phyloP scores from a whole-genome alignment of 2,888 invertebrate species.

The Conistra vaccinii region DNA sequence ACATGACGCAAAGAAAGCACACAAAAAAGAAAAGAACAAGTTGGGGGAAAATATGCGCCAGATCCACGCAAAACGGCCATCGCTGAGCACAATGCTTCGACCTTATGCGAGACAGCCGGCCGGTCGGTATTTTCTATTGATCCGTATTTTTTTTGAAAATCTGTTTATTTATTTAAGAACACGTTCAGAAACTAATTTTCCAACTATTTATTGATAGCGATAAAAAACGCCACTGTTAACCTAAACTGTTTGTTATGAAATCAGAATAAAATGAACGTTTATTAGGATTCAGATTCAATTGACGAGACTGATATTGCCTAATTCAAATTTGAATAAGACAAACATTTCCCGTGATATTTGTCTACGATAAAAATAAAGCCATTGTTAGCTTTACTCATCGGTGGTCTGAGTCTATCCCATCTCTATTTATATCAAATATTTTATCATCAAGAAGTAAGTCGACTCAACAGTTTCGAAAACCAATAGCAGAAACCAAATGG shows the following conservation, averaged over 20 bases:
- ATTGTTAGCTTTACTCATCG: conserved; percentile 28
- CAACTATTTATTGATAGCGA: no score
- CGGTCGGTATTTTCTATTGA: no score
- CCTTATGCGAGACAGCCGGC: no score
- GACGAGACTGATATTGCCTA: not conserved
- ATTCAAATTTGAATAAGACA: not conserved
- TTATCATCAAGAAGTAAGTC: conserved; percentile 44
- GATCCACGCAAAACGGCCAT: no score
- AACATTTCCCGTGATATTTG: not conserved
- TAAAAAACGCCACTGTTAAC: no score
- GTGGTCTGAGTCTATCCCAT: conserved; percentile 30
- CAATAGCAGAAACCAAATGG: conserved; percentile 48
- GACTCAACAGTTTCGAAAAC: conserved; percentile 46
- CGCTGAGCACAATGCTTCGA: no score
- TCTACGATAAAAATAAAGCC: conserved; percentile 8
- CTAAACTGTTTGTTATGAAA: not conserved
- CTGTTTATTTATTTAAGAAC: no score
- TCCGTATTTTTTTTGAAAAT: no score
- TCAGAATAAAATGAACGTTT: not conserved
- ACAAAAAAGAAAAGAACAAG: no score
- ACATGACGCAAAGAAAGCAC: no score
- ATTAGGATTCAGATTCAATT: not conserved
- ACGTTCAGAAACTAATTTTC: no score
- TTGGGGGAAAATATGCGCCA: no score
- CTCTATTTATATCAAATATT: conserved; percentile 37